Conservation (phyloP, 92 coral and sea anemone genomes). For the Epizoanthus ramosus region DNA sequence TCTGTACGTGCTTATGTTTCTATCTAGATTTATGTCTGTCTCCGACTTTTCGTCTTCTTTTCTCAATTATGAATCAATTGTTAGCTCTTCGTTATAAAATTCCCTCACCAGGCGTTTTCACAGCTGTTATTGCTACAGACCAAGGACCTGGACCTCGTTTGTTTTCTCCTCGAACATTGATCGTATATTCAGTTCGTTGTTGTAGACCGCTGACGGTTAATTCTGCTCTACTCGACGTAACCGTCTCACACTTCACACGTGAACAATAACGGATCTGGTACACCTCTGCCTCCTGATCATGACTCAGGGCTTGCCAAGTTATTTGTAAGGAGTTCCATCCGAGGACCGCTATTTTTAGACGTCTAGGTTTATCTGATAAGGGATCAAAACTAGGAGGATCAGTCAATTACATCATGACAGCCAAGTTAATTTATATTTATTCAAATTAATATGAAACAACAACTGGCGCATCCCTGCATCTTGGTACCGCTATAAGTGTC, state of each 20-base stretch:
- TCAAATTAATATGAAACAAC: background rate
- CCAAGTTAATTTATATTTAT: background rate
- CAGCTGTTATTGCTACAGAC: background rate
- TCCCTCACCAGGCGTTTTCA: conserved; percentile 60
- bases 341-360: conserved; percentile 2
- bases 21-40: too few species aligned
- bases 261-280: conserved; percentile 58
- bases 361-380: conserved; percentile 44
- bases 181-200: conserved; percentile 53
- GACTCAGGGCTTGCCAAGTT: conserved; percentile 59
- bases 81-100: too few species aligned
- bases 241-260: background rate
- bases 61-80: too few species aligned
- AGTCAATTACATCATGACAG: background rate
- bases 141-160: conserved; percentile 69
- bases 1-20: too few species aligned
- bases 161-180: conserved; percentile 64
- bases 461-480: too few species aligned
- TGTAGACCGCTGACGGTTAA: conserved; percentile 39
- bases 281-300: conserved; percentile 46
- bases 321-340: conserved; percentile 55
- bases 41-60: too few species aligned
- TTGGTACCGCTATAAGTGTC: too few species aligned
- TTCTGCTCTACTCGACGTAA: background rate
- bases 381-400: background rate